Evolutionary conservation across 2,888 invertebrate genomes (phyloP).

Genomic region (Archips xylosteana): DNA sequence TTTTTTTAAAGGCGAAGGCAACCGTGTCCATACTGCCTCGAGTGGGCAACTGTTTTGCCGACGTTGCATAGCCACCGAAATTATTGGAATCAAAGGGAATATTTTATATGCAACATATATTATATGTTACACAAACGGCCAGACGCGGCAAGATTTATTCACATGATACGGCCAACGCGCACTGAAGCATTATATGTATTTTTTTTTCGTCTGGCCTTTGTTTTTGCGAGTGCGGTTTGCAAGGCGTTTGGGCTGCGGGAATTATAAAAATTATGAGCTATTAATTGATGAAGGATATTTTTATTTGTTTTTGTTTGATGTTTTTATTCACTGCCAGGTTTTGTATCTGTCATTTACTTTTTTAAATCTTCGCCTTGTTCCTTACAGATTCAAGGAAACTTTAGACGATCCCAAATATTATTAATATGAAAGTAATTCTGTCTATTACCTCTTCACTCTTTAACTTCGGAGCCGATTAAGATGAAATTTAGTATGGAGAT

Average conservation of each 20-base stretch:
- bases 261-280: slow-evolving; percentile 26
- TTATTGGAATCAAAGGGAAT: slow-evolving; percentile 85
- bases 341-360: too few relatives aligned
- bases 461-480: too few relatives aligned
- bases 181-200: slow-evolving; percentile 76
- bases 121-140: slow-evolving; percentile 71
- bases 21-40: not conserved
- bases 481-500: too few relatives aligned
- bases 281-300: slow-evolving; percentile 10
- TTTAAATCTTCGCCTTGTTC: too few relatives aligned
- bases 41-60: slow-evolving; percentile 58
- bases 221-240: slow-evolving; percentile 66
- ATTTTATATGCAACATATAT: slow-evolving; percentile 69
- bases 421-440: too few relatives aligned
- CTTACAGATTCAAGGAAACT: too few relatives aligned
- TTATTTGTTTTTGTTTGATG: not conserved
- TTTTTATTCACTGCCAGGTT: not conserved
- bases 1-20: slow-evolving; percentile 2
- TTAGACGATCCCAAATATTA: too few relatives aligned
- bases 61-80: slow-evolving; percentile 74
- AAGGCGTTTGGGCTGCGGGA: slow-evolving; percentile 44
- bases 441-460: too few relatives aligned
- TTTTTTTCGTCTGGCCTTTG: slow-evolving; percentile 74
- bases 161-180: slow-evolving; percentile 69
- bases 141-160: slow-evolving; percentile 81